Conservation (phyloP, 2,888 invertebrate species). For the Apocheima hispidaria region DNA sequence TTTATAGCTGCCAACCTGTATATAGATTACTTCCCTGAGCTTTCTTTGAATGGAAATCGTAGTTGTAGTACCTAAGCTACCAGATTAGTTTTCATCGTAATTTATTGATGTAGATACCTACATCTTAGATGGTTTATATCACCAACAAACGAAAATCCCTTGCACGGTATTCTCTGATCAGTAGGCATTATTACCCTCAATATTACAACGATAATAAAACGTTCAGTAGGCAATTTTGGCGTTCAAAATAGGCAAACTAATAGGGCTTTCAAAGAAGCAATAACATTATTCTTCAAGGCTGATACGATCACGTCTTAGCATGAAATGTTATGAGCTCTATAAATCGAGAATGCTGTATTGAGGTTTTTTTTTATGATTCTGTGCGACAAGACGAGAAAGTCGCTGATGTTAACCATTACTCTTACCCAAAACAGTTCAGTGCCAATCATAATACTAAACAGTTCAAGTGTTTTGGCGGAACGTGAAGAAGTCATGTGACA, state of each 20-base stretch:
- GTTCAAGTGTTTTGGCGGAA: no score
- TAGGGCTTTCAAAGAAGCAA: conserved; percentile 32
- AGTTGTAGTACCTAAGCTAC: no score
- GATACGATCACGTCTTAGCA: conserved; percentile 37
- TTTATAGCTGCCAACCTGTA: no score
- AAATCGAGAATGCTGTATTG: conserved; percentile 30
- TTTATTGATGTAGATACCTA: no score
- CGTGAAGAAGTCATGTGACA: no score
- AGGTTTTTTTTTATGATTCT: conserved; percentile 8
- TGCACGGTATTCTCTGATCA: not conserved
- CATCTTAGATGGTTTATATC: not conserved
- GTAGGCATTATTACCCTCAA: conserved; percentile 6
- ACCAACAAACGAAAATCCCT: not conserved
- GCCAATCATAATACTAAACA: no score
- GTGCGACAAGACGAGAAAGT: no score
- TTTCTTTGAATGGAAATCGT: no score
- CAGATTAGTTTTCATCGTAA: no score
- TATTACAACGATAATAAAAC: conserved; percentile 29
- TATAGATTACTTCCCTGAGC: no score
- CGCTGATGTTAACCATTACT: no score
- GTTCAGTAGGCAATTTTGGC: conserved; percentile 28
- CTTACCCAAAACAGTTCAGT: no score
- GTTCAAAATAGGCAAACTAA: conserved; percentile 30
- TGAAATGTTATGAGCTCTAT: conserved; percentile 37
- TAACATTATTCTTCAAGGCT: conserved; percentile 40